Evolutionary conservation across 1,140 invertebrate species (phyloP).

Genomic region (Scylla paramamosain): DNA sequence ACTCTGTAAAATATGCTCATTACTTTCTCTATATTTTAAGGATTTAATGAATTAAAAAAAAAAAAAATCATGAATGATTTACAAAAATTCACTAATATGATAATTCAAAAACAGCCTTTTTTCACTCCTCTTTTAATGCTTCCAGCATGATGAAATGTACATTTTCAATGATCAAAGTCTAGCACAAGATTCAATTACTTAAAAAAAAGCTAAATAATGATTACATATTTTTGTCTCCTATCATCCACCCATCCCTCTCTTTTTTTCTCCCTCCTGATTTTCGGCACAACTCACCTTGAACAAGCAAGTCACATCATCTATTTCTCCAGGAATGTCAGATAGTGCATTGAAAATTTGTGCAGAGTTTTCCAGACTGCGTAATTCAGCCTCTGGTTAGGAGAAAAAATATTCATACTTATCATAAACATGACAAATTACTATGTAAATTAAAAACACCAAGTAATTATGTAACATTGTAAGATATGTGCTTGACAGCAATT

Average conservation of each 20-base stretch:
- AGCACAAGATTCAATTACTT: too few species aligned
- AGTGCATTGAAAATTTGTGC: conserved; percentile 98
- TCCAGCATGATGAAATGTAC: too few species aligned
- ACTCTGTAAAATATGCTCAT: not conserved
- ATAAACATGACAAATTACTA: not conserved
- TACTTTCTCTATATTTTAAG: not conserved
- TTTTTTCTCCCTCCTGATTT: not conserved
- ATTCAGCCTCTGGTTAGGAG: conserved; percentile 86
- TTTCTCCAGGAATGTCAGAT: conserved; percentile 95
- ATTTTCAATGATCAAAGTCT: too few species aligned
- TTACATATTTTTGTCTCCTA: too few species aligned
- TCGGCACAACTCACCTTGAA: conserved; percentile 83
- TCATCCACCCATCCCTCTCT: not conserved
- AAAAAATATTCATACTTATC: not conserved
- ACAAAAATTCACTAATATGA: too few species aligned
- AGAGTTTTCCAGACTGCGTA: conserved; percentile 92
- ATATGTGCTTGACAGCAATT: not conserved
- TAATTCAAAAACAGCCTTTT: too few species aligned
- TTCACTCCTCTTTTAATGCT: too few species aligned
- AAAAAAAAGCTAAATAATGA: too few species aligned
- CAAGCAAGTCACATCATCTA: conserved; percentile 93
- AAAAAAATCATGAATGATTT: not conserved
- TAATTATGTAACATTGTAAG: not conserved
- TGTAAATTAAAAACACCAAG: not conserved
- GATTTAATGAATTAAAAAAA: not conserved